A percentile compares a stretch with the other conserved stretches of the same genome.
phyloP scores from a whole-genome alignment of 2,888 invertebrate species.

The Tenthredo amoena region DNA sequence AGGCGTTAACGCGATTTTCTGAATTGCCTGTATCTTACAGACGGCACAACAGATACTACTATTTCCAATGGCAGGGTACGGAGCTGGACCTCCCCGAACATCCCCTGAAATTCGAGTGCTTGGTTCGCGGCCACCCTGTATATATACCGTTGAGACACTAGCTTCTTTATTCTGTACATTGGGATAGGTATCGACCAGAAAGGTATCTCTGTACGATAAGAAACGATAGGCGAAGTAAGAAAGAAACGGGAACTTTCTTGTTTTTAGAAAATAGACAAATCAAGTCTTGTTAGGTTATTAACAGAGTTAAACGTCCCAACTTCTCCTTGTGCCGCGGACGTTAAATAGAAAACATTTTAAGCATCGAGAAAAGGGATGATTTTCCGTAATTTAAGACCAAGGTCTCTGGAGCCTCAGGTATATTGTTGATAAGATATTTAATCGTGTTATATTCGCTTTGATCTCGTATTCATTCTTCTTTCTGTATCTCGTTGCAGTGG shows the following conservation, averaged over 20 bases:
- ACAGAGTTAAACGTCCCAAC: background rate
- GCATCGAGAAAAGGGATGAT: background rate
- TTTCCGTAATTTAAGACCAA: background rate
- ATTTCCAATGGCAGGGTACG: no score
- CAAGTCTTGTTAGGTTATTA: conserved; percentile 41
- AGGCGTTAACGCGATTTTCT: no score
- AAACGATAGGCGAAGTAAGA: background rate
- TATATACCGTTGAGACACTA: no score
- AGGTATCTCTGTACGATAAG: background rate
- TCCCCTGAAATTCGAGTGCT: no score
- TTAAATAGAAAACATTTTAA: conserved; percentile 19
- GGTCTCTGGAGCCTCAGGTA: background rate
- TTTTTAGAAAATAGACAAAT: conserved; percentile 31
- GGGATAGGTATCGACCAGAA: background rate
- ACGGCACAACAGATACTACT: no score
- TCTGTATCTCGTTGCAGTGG: background rate
- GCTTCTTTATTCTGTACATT: background rate
- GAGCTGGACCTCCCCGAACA: no score
- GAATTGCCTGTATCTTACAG: no score
- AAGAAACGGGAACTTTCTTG: background rate
- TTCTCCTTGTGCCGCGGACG: background rate
- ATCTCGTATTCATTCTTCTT: background rate
- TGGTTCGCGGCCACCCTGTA: no score
- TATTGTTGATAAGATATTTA: conserved; percentile 1
- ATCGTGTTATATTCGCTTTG: background rate